Percentiles rank a stretch among this genome's conserved stretches.
Conservation (phyloP, 2,797 vertebrate genomes). For the Stomatorhinus walkeri region DNA sequence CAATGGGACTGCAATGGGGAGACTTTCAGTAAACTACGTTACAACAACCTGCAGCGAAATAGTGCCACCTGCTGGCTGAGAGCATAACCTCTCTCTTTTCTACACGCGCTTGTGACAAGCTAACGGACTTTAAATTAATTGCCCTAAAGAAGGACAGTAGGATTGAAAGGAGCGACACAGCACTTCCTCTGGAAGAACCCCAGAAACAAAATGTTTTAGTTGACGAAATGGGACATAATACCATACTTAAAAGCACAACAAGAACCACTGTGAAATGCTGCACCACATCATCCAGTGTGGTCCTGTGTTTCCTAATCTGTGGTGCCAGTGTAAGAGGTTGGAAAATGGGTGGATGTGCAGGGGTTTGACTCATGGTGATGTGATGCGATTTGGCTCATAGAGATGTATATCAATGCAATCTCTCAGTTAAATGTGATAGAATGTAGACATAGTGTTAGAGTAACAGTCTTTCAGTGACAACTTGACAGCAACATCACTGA, state of each 20-base stretch:
- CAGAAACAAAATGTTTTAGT: background rate
- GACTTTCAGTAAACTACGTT: background rate
- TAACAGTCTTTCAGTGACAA: background rate
- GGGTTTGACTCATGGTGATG: background rate
- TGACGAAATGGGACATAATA: background rate
- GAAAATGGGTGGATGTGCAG: background rate
- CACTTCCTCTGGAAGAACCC: background rate
- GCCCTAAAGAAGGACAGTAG: background rate
- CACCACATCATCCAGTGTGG: background rate
- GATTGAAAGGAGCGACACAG: background rate
- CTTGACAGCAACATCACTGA: background rate
- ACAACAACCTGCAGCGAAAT: background rate
- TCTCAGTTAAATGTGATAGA: background rate
- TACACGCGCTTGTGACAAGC: background rate
- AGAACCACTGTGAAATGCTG: background rate
- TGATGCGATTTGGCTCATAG: background rate
- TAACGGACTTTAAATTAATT: background rate
- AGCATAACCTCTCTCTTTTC: background rate
- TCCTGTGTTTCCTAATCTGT: background rate
- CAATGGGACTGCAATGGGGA: background rate
- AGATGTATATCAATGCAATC: background rate
- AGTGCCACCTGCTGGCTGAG: background rate
- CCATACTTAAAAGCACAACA: background rate
- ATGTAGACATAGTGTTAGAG: background rate
- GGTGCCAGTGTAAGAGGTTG: background rate